Percentiles rank a stretch among this genome's conserved stretches.
Conservation (phyloP, 2,888 invertebrate genomes). For the Microctonus hyperodae region DNA sequence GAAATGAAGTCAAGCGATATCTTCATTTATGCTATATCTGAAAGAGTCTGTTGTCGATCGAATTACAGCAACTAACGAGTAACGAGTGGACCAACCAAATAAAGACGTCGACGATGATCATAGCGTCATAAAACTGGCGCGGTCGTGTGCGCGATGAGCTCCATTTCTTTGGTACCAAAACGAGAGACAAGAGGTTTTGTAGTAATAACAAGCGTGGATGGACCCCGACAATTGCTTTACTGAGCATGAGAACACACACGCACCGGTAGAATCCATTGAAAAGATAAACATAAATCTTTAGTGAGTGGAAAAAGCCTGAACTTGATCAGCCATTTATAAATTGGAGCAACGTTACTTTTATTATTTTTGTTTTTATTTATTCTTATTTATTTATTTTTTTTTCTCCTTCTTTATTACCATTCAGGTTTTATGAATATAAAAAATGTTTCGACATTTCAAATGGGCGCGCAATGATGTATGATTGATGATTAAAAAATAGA, state of each 20-base stretch:
- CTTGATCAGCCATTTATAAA: not conserved
- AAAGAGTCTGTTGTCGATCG: not conserved
- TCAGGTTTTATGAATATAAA: not conserved
- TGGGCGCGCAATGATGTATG: not conserved
- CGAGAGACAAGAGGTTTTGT: not conserved
- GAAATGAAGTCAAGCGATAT: not conserved
- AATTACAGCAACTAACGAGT: constrained; percentile 17
- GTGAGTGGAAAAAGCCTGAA: constrained; percentile 3
- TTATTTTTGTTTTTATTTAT: not conserved
- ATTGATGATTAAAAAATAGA: not conserved
- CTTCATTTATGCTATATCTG: not conserved
- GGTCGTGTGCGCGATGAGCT: not conserved
- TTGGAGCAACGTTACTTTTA: not conserved
- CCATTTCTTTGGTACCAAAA: not conserved
- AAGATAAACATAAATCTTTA: not conserved
- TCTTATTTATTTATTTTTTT: not conserved
- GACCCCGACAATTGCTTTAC: not conserved
- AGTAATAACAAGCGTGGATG: not conserved
- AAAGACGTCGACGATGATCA: constrained; percentile 39
- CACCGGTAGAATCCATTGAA: not conserved
- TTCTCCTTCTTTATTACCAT: no score
- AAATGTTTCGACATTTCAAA: not conserved
- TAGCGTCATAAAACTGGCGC: constrained; percentile 40
- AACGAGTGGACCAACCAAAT: constrained; percentile 40
- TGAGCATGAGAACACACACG: not conserved